phyloP scores from a whole-genome alignment of 2,797 vertebrate genomes.

The Etheostoma nigrum region DNA sequence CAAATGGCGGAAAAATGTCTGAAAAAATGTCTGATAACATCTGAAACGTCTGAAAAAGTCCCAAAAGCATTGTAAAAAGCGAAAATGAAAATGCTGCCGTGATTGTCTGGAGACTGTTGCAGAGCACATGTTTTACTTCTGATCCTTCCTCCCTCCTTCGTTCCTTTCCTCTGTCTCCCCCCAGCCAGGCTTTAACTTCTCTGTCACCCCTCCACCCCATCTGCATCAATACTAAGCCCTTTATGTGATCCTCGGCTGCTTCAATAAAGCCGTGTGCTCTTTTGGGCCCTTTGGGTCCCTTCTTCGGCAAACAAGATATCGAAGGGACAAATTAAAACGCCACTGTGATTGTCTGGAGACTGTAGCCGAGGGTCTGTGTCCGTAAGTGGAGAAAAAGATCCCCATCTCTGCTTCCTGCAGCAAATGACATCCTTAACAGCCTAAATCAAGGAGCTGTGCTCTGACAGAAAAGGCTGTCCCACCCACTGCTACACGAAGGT shows the following conservation, averaged over 20 bases:
- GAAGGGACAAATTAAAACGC: slow-evolving; percentile 69
- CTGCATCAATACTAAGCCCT: slow-evolving; percentile 64
- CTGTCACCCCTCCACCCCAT: slow-evolving; percentile 32
- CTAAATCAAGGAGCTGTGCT: slow-evolving; percentile 1
- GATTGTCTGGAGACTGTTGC: slow-evolving; percentile 53
- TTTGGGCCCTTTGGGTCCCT: slow-evolving; percentile 46
- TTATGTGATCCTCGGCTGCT: slow-evolving; percentile 62
- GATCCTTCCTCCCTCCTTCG: too few relatives aligned
- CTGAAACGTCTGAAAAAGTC: too few relatives aligned
- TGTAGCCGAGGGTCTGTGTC: slow-evolving; percentile 34
- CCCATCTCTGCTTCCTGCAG: neutral
- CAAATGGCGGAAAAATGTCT: too few relatives aligned
- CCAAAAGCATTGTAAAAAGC: too few relatives aligned
- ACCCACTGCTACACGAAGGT: neutral
- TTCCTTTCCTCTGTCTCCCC: too few relatives aligned
- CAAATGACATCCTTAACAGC: neutral
- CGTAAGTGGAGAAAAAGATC: neutral
- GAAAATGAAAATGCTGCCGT: slow-evolving; percentile 64
- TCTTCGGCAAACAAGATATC: slow-evolving; percentile 69
- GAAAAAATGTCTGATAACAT: too few relatives aligned
- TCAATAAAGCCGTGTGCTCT: slow-evolving; percentile 59
- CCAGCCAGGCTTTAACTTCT: neutral
- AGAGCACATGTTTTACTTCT: neutral
- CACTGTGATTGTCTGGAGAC: slow-evolving; percentile 58
- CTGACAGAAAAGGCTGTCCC: neutral